Evolutionary conservation across 1,140 invertebrate genomes (phyloP).

Genomic region (Plodia interpunctella): DNA sequence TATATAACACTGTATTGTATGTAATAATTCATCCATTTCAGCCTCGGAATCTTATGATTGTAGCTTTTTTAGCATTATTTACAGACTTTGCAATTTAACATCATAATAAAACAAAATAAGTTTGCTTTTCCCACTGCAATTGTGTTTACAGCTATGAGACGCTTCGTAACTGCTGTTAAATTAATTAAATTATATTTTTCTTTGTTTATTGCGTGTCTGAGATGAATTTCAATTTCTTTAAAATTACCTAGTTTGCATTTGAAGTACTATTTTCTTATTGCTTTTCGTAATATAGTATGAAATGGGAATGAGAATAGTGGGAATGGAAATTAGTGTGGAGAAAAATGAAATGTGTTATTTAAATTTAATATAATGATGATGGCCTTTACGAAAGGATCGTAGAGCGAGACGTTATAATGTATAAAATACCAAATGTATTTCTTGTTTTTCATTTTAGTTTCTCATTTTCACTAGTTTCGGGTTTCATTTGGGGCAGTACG

Average conservation of each 20-base stretch:
- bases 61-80: too few relatives aligned
- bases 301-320: not conserved
- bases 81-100: not conserved
- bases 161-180: not conserved
- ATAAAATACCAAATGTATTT: too few relatives aligned
- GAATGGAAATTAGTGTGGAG: not conserved
- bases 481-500: too few relatives aligned
- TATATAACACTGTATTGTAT: too few relatives aligned
- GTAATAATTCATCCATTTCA: not conserved
- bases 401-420: too few relatives aligned
- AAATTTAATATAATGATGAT: too few relatives aligned
- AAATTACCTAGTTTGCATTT: not conserved
- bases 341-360: not conserved
- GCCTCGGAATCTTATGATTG: too few relatives aligned
- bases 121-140: not conserved
- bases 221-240: conserved; percentile 3
- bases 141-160: not conserved
- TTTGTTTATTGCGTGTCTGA: conserved; percentile 4
- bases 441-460: too few relatives aligned
- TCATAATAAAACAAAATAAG: not conserved
- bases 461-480: too few relatives aligned
- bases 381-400: too few relatives aligned
- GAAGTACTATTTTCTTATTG: not conserved
- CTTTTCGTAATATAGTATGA: not conserved
- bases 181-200: conserved; percentile 5